phyloP scores from a whole-genome alignment of 1,140 invertebrate species.

The Cardiocondyla obscurior region DNA sequence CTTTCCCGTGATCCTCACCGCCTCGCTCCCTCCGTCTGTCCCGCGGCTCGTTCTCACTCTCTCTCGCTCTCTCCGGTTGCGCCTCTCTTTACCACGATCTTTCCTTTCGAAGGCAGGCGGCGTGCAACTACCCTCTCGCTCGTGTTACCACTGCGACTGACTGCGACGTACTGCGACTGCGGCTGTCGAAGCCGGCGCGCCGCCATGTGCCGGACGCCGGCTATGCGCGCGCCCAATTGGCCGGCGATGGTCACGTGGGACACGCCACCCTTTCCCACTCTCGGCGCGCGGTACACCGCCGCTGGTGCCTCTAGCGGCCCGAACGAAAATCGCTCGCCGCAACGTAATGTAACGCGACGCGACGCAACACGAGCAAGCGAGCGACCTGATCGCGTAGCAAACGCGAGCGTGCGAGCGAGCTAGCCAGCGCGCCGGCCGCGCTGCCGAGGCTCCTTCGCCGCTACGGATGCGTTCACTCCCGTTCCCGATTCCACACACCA shows the following conservation, averaged over 20 bases:
- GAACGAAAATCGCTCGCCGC: slow-evolving; percentile 2
- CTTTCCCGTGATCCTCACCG: background rate
- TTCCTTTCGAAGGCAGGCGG: slow-evolving; percentile 74
- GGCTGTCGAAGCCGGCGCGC: slow-evolving; percentile 70
- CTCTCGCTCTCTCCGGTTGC: slow-evolving; percentile 17
- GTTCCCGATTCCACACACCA: slow-evolving; percentile 40
- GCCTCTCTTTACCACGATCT: slow-evolving; percentile 64
- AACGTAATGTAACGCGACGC: background rate
- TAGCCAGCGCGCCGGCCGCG: slow-evolving; percentile 9
- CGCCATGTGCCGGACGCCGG: slow-evolving; percentile 81
- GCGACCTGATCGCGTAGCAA: too few species aligned
- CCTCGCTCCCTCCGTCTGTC: slow-evolving; percentile 54
- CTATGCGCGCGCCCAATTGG: slow-evolving; percentile 72
- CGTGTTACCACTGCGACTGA: slow-evolving; percentile 82
- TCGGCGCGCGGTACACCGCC: slow-evolving; percentile 46
- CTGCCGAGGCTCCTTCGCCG: slow-evolving; percentile 40
- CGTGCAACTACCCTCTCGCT: slow-evolving; percentile 81
- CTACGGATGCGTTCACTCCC: slow-evolving; percentile 62
- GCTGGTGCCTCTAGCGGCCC: slow-evolving; percentile 61
- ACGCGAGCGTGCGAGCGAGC: background rate
- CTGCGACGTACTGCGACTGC: slow-evolving; percentile 81
- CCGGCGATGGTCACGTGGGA: slow-evolving; percentile 71
- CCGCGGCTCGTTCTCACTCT: background rate
- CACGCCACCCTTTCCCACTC: slow-evolving; percentile 69
- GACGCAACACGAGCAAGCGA: background rate